Percentiles rank a stretch among this genome's conserved stretches.
These are phyloP conservation scores for Drosophila quadrilineata DNA, from an alignment of 1,140 invertebrate species.

Conservation along the genomic window DNA sequence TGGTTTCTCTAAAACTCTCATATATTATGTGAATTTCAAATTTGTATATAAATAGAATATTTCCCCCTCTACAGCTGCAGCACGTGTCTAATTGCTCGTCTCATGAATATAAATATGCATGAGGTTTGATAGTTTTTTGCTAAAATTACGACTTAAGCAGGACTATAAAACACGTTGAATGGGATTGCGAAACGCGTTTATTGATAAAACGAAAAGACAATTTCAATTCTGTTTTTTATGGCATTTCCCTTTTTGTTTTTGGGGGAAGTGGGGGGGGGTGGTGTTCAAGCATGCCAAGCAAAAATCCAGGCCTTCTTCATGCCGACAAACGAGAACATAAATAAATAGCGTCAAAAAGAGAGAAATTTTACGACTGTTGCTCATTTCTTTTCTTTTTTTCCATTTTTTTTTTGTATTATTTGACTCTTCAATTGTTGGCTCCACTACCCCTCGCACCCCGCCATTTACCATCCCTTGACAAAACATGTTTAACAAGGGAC, in stretches of 20 bases:
- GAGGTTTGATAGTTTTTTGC: too few species aligned
- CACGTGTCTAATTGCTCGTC: constrained; percentile 1
- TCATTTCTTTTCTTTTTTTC: constrained; percentile 9
- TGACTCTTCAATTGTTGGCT: constrained; percentile 25
- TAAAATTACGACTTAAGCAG: background rate
- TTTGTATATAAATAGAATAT: too few species aligned
- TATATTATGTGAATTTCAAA: too few species aligned
- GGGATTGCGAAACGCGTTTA: constrained; percentile 26
- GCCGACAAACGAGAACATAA: constrained; percentile 1
- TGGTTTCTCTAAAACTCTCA: too few species aligned
- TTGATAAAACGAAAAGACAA: constrained; percentile 39
- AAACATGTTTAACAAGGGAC: constrained; percentile 33
- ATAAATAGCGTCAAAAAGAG: constrained; percentile 5
- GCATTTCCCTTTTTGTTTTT: constrained; percentile 37
- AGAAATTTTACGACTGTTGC: constrained; percentile 22
- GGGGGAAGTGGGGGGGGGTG: too few species aligned
- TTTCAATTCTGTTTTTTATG: constrained; percentile 38
- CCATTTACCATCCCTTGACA: background rate
- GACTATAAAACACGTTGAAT: constrained; percentile 2
- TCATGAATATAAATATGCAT: too few species aligned
- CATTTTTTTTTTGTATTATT: constrained; percentile 1
- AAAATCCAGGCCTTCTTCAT: constrained; percentile 1
- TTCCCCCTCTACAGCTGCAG: too few species aligned
- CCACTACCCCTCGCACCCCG: background rate
- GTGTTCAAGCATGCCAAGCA: constrained; percentile 21